These are phyloP conservation scores for Erebia epiphron DNA, from an alignment of 2,888 invertebrate genomes.

Conservation along the genomic window DNA sequence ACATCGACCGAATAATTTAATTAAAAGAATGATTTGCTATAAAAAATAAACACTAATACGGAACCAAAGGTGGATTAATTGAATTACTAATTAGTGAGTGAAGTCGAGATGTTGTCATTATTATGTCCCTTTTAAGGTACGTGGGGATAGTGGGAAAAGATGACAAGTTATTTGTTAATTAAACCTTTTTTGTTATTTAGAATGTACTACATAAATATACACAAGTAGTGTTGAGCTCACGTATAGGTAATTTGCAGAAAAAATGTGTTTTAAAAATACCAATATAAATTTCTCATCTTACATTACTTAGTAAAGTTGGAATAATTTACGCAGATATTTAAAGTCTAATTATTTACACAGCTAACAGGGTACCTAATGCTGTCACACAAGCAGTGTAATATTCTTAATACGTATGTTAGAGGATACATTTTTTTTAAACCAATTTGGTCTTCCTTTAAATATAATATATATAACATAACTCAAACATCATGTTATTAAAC, in stretches of 20 bases:
- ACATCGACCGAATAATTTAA: constrained; percentile 4
- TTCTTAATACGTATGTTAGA: too few relatives aligned
- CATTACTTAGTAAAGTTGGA: too few relatives aligned
- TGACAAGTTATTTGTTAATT: neutral
- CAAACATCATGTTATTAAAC: too few relatives aligned
- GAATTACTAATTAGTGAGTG: constrained; percentile 7
- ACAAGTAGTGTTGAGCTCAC: neutral
- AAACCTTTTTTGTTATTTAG: neutral
- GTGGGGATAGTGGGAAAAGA: neutral
- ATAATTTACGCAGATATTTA: too few relatives aligned
- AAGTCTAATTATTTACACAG: too few relatives aligned
- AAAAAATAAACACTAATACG: constrained; percentile 12
- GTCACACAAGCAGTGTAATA: too few relatives aligned
- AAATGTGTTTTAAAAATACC: neutral
- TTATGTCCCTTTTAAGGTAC: constrained; percentile 4
- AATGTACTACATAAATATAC: neutral
- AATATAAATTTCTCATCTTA: too few relatives aligned
- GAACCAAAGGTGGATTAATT: constrained; percentile 12
- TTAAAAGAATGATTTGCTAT: constrained; percentile 5
- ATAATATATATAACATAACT: too few relatives aligned
- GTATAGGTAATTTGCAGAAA: neutral
- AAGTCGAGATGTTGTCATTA: neutral
- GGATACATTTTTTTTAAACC: too few relatives aligned
- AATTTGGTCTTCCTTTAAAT: too few relatives aligned
- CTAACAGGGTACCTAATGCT: too few relatives aligned